Evolutionary conservation across 2,113 vertebrate genomes (phyloP).

Genomic region (Sminthopsis crassicaudata): DNA sequence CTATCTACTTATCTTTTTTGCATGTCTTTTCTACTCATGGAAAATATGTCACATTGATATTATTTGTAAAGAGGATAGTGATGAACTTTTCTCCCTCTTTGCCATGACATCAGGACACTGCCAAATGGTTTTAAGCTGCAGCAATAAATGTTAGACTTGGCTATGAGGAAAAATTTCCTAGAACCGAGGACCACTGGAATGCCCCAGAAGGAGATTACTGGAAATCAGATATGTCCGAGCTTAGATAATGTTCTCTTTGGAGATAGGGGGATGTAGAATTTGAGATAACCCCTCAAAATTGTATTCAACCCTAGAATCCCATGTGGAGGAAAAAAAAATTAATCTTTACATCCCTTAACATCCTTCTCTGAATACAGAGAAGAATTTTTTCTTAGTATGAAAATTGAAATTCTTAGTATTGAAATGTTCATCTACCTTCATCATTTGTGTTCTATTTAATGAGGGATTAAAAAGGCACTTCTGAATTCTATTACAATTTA

Average conservation of each 20-base stretch:
- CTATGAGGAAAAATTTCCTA: slow-evolving; percentile 17
- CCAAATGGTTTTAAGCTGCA: slow-evolving; percentile 12
- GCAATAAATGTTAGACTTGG: not conserved
- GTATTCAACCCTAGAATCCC: not conserved
- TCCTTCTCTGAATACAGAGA: not conserved
- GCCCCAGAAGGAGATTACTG: not conserved
- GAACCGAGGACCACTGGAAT: not conserved
- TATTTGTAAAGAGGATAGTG: not conserved
- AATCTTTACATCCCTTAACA: not conserved
- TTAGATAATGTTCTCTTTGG: not conserved
- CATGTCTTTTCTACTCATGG: not conserved
- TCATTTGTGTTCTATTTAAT: slow-evolving; percentile 8
- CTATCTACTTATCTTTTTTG: not conserved
- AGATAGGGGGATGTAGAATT: not conserved
- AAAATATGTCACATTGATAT: not conserved
- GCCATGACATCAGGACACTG: not conserved
- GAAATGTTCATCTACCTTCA: slow-evolving; percentile 32
- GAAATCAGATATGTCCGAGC: not conserved
- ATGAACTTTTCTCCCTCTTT: not conserved
- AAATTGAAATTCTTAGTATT: not conserved
- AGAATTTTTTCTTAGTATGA: not conserved
- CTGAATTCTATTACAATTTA: slow-evolving; percentile 69
- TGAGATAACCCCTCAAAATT: not conserved
- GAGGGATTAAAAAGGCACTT: slow-evolving; percentile 27
- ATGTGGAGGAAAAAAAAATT: not conserved